Evolutionary conservation across 2,888 invertebrate genomes (phyloP).

Genomic region (Allolobophora icterica): DNA sequence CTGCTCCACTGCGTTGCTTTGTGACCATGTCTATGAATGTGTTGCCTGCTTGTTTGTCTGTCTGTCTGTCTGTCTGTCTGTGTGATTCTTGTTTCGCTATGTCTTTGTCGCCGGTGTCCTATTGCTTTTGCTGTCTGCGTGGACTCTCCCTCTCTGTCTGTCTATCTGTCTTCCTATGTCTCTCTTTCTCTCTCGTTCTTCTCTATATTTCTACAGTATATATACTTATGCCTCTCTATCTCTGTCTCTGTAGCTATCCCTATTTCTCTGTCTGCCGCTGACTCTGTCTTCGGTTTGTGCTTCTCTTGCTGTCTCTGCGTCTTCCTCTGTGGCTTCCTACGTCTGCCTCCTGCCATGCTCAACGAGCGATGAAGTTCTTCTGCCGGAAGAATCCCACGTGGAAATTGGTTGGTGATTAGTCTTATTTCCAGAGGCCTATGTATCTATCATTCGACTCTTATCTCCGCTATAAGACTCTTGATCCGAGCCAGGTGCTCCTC

Average conservation of each 20-base stretch:
- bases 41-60: background rate
- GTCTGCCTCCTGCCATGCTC: slow-evolving; percentile 5
- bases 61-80: background rate
- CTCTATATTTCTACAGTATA: too few relatives aligned
- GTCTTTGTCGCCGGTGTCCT: background rate
- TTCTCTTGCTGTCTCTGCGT: background rate
- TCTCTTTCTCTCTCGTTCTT: background rate
- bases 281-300: background rate
- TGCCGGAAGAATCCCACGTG: background rate
- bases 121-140: too few relatives aligned
- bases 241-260: background rate
- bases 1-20: background rate
- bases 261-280: background rate
- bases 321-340: background rate
- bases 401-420: background rate
- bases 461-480: background rate
- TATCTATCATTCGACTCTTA: slow-evolving; percentile 17
- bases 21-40: background rate
- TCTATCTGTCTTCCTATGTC: background rate
- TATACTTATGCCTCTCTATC: background rate
- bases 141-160: background rate
- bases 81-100: background rate
- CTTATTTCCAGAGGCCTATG: background rate
- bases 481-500: background rate
- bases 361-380: background rate